Evolutionary conservation across 2,888 invertebrate species (phyloP).

Genomic region (Spilarctia lutea): DNA sequence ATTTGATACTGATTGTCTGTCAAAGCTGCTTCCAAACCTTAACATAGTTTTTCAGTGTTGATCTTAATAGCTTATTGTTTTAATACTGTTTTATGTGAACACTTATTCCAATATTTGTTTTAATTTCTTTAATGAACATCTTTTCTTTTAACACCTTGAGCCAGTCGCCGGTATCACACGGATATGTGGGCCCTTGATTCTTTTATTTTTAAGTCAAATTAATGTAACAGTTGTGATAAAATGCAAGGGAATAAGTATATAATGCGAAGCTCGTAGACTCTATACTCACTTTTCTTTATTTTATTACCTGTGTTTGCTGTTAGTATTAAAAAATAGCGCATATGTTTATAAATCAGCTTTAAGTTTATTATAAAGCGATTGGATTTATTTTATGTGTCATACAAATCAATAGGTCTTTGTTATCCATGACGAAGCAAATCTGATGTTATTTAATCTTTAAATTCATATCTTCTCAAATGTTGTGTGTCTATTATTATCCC

Average conservation of each 20-base stretch:
- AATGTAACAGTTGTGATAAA: background rate
- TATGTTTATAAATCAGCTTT: background rate
- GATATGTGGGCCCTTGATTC: background rate
- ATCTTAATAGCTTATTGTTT: slow-evolving; percentile 38
- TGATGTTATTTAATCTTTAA: background rate
- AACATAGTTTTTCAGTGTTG: slow-evolving; percentile 50
- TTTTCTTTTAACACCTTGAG: background rate
- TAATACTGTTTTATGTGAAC: slow-evolving; percentile 40
- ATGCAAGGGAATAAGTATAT: background rate
- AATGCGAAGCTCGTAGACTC: background rate
- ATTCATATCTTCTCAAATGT: background rate
- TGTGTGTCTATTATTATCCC: background rate
- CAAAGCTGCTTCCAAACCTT: slow-evolving; percentile 50
- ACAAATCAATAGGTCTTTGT: background rate
- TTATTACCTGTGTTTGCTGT: background rate
- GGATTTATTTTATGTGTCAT: background rate
- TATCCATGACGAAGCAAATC: background rate
- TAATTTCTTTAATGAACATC: background rate
- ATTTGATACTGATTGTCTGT: slow-evolving; percentile 44
- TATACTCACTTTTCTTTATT: background rate
- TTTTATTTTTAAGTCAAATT: background rate
- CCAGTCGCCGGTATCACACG: no score
- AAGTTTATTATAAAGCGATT: background rate
- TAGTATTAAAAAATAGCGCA: background rate
- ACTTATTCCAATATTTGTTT: slow-evolving; percentile 9